Conservation (phyloP, 2,888 invertebrate genomes). For the Cartodere bifasciata region DNA sequence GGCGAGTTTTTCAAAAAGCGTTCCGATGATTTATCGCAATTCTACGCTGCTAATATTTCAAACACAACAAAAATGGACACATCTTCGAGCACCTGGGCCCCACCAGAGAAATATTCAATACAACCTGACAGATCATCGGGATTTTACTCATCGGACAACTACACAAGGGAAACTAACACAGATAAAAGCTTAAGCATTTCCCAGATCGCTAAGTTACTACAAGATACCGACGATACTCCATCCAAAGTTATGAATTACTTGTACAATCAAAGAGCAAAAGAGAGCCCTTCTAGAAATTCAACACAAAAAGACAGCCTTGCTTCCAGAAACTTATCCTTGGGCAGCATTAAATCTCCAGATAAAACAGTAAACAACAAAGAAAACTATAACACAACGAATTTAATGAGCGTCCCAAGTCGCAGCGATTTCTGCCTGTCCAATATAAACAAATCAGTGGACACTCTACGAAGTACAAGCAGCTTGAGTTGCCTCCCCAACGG, state of each 20-base stretch:
- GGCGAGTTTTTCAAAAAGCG: constrained; percentile 36
- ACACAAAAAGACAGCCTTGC: too few relatives aligned
- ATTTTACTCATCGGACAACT: constrained; percentile 1
- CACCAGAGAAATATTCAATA: too few relatives aligned
- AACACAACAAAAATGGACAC: too few relatives aligned
- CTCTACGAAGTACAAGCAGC: constrained; percentile 26
- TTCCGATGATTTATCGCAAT: constrained; percentile 31
- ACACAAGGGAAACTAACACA: constrained; percentile 1
- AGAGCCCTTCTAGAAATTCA: too few relatives aligned
- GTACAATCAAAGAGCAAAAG: constrained; percentile 13
- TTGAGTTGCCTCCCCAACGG: constrained; percentile 28
- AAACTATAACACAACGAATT: too few relatives aligned
- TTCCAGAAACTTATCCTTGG: too few relatives aligned
- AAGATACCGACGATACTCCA: constrained; percentile 18
- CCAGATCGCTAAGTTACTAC: constrained; percentile 18
- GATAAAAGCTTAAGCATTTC: constrained; percentile 21
- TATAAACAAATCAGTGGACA: constrained; percentile 10
- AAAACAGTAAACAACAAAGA: too few relatives aligned
- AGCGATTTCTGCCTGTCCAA: too few relatives aligned
- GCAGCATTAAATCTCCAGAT: too few relatives aligned
- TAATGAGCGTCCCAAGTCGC: too few relatives aligned
- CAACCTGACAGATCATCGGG: background rate
- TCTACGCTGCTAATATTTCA: too few relatives aligned
- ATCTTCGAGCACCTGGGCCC: too few relatives aligned
- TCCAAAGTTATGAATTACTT: constrained; percentile 15